These are phyloP conservation scores for Drosophila sordidula DNA, from an alignment of 2,888 invertebrate species.

Conservation along the genomic window DNA sequence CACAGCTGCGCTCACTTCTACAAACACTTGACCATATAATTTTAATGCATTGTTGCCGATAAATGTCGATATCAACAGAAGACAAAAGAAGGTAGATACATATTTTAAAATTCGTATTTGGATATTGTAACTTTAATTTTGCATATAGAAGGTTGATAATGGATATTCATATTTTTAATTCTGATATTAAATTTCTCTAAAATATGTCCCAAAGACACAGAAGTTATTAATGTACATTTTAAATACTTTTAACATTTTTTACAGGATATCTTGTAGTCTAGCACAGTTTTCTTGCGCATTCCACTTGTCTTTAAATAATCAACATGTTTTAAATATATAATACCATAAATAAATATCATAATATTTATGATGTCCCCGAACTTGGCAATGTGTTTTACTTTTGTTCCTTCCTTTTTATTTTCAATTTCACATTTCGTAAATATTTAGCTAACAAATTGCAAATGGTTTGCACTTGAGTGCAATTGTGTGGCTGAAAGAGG, in stretches of 20 bases:
- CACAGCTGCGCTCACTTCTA: conserved; percentile 9
- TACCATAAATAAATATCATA: conserved; percentile 8
- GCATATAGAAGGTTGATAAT: no score
- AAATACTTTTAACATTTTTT: neutral
- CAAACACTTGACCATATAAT: conserved; percentile 8
- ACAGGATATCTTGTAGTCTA: neutral
- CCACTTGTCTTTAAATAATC: neutral
- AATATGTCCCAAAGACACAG: no score
- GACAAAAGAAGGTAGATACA: no score
- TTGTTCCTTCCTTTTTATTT: neutral
- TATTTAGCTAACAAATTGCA: conserved; percentile 9
- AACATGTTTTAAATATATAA: conserved; percentile 11
- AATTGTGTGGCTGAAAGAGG: neutral
- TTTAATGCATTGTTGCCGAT: neutral
- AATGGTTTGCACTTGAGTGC: conserved; percentile 4
- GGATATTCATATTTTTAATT: no score
- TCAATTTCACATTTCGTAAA: conserved; percentile 1
- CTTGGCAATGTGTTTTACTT: conserved; percentile 12
- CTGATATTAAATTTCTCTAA: no score
- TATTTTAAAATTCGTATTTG: no score
- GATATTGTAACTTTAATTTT: no score
- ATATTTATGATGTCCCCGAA: conserved; percentile 17
- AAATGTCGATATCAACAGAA: neutral
- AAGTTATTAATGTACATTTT: neutral
- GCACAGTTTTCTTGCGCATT: neutral